Evolutionary conservation across 2,797 vertebrate species (phyloP).

Genomic region (Bucorvus abyssinicus): DNA sequence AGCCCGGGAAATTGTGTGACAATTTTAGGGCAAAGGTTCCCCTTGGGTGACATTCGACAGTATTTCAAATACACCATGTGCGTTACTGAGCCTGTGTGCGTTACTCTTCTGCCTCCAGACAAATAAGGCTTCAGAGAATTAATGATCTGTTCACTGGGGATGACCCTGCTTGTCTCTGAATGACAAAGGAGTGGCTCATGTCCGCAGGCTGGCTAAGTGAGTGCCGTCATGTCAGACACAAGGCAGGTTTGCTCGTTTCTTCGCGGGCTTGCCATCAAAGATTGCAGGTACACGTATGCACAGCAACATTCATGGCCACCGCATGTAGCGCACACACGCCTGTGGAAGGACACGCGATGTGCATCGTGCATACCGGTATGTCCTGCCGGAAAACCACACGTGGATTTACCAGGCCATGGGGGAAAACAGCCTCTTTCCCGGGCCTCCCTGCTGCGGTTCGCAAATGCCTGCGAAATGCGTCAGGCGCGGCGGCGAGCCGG

Average conservation of each 20-base stretch:
- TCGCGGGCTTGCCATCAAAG: no score
- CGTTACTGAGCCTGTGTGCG: neutral
- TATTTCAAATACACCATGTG: constrained; percentile 12
- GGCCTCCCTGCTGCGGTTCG: constrained; percentile 80
- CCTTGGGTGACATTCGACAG: constrained; percentile 48
- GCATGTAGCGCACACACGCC: neutral
- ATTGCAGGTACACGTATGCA: no score
- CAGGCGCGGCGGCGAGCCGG: constrained; percentile 80
- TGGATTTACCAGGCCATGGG: neutral
- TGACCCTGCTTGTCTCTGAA: neutral
- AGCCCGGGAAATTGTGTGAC: constrained; percentile 49
- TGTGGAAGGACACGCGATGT: neutral
- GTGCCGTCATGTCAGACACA: no score
- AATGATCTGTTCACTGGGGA: neutral
- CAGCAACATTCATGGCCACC: no score
- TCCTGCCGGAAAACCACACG: neutral
- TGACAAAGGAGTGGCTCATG: neutral
- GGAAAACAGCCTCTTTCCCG: neutral
- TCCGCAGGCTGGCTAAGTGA: neutral
- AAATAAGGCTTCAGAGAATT: neutral
- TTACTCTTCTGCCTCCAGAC: constrained; percentile 3
- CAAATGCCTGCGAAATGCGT: constrained; percentile 90
- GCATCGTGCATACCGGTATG: neutral
- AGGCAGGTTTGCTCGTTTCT: no score
- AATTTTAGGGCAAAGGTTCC: constrained; percentile 62